Base-by-base conservation (phyloP, 2,113 vertebrate species). In the Chroicocephalus ridibundus region DNA sequence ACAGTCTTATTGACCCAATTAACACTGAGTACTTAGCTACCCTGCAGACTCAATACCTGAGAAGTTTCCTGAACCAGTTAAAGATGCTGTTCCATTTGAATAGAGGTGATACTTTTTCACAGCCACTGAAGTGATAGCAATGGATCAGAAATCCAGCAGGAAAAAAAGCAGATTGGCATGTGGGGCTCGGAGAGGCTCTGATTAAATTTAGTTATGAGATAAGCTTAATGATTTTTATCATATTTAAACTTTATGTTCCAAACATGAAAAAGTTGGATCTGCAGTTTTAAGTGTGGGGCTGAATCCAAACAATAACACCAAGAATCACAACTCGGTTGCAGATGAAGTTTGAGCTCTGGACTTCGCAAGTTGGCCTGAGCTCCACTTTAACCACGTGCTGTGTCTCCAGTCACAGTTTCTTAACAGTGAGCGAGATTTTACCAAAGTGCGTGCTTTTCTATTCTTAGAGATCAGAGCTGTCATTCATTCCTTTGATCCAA, bases 401-500 rank as follows among this genome's bases (percentile, higher is more conserved):
- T 29, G 31, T 51, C 40, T 75, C 54, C 77, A 92, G 42, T 66
- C 79, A 78, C 2, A 2, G 47, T 58, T 83, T 85, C 69, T 68
- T 85, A 95, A 71, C 44, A 84, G 54, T 11, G 29, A 71, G 52
- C 1, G 7, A 86, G 72, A 94, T 76, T 55, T 85, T 77, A 86
- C 70, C 47, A 55, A 72, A 96, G 5, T 25, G 14, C 34, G 46
- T 38, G 57, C 38, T 61, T 14, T 88, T 92, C 42, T 87, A 2
- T 94, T 88, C 60, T 77, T 38, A 29, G 36, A 94, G 80, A 90
- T 91, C 83, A 86, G n/a, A 80, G 55, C 71, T 85, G 78, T 71
- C 92, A 94, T 31, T 90, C 60, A 85, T 46, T 76, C 77, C 94
- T 96, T 96, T 97, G 88, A 96, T 95, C 88, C 71, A 90, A 85